A percentile compares a stretch with the other conserved stretches of the same genome.
Conservation (phyloP, 1,140 invertebrate genomes). For the Hormaphis cornu region DNA sequence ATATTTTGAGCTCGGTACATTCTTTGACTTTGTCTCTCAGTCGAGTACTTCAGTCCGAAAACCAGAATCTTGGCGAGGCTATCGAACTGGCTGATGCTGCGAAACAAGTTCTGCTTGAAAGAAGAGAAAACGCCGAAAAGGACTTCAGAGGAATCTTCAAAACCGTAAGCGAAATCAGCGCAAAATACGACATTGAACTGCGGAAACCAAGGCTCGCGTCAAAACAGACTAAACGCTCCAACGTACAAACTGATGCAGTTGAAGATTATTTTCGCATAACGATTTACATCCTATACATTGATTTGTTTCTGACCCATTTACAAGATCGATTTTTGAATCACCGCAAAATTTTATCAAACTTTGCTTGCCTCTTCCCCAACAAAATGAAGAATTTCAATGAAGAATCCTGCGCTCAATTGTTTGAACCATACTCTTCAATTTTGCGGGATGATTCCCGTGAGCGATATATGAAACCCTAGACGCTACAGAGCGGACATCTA, state of each 20-base stretch:
- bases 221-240: not conserved
- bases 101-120: not conserved
- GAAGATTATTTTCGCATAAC: not conserved
- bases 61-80: not conserved
- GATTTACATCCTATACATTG: not conserved
- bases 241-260: not conserved
- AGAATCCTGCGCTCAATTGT: too few relatives aligned
- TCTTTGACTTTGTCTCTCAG: not conserved
- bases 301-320: conserved; percentile 1
- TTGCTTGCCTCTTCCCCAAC: too few relatives aligned
- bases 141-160: not conserved
- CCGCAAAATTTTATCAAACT: too few relatives aligned
- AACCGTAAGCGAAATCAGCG: not conserved
- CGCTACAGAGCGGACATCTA: too few relatives aligned
- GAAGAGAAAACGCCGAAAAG: not conserved
- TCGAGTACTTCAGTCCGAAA: not conserved
- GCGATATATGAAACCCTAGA: too few relatives aligned
- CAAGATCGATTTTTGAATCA: conserved; percentile 1
- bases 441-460: conserved; percentile 22
- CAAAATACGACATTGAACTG: not conserved
- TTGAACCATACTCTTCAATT: too few relatives aligned
- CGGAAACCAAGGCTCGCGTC: not conserved
- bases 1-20: not conserved
- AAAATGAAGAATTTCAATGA: too few relatives aligned
- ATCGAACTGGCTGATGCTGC: not conserved